Evolutionary conservation across 1,140 invertebrate species (phyloP), one percentile per base, ranked within the genome.

Genomic region (Drosophila insularis): DNA sequence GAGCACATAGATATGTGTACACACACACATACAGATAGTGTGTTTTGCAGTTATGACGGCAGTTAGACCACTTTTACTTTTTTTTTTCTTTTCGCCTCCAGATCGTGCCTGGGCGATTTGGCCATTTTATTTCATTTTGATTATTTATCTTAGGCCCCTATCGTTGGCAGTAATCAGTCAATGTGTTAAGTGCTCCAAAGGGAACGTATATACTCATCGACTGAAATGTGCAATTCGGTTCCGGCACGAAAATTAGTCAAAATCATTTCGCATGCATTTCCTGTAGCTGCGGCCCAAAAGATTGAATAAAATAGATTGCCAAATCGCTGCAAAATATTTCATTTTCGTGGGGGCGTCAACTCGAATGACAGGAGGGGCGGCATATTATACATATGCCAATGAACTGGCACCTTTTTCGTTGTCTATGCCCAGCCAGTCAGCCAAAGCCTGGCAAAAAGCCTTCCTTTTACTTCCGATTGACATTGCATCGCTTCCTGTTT

Each of bases 31-130:
- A 43, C 8, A 35, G 32, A 27, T 5, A 3, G 32, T 35, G 32
- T 46, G 14, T 46, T 46, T 17, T 50, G 43, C 17, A 50, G 43
- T 58, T 58, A 58, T 58, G 55, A 58, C 55, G 55, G 55, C 59
- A 62, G 59, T 62, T 62, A 37, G 35, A 62, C 59, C 59, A 62
- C 59, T 62, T 62, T 62, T 62, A 62, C 59, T 62, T 62, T 62
- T 61, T 61, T 11, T 21, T 17, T 27, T 27, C 27, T 27, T 27
- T 11, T 21, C 13, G 8, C 11, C 23, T 35, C 3, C 19, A 43
- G 27, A 62, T 62, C 59, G 31, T 61, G 58, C 4, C 37, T 14
- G 11, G 11, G 58, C 58, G 58, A 60, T 60, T 61, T 37, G 35
- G 35, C n/a, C 19, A 11, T 61, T 61, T 61, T 61, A 40, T 39